phyloP scores from a whole-genome alignment of 2,888 invertebrate genomes.

The Platynereis dumerilii region DNA sequence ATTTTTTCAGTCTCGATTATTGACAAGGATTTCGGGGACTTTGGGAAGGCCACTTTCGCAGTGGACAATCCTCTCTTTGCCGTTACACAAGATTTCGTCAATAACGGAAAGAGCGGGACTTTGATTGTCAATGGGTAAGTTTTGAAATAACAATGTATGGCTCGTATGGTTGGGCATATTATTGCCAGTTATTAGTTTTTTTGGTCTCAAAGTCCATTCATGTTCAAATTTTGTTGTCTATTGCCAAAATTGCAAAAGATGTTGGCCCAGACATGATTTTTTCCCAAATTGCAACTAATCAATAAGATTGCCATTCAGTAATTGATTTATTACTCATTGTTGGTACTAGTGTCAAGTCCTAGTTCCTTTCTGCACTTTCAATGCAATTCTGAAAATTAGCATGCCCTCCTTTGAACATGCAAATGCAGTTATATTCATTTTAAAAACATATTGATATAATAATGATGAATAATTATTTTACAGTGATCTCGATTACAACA shows the following conservation, averaged over 20 bases:
- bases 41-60: constrained; percentile 30
- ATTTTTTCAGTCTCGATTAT: constrained; percentile 32
- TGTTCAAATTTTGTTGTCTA: no score
- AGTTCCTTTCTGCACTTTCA: no score
- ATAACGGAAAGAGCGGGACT: constrained; percentile 2
- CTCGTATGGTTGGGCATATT: no score
- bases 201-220: no score
- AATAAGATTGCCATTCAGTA: no score
- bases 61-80: constrained; percentile 22
- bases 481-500: constrained; percentile 57
- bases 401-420: neutral
- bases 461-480: constrained; percentile 12
- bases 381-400: neutral
- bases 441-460: neutral
- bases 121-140: constrained; percentile 13
- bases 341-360: no score
- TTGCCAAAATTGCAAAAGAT: no score
- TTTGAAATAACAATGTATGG: no score
- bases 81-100: constrained; percentile 7
- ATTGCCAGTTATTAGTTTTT: no score
- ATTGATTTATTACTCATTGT: no score
- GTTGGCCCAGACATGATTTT: no score
- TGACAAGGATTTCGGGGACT: constrained; percentile 32
- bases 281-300: no score
- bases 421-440: neutral